Percentiles rank a stretch among this genome's conserved stretches.
phyloP scores from a whole-genome alignment of 2,888 invertebrate genomes.

The Orthosia gothica region DNA sequence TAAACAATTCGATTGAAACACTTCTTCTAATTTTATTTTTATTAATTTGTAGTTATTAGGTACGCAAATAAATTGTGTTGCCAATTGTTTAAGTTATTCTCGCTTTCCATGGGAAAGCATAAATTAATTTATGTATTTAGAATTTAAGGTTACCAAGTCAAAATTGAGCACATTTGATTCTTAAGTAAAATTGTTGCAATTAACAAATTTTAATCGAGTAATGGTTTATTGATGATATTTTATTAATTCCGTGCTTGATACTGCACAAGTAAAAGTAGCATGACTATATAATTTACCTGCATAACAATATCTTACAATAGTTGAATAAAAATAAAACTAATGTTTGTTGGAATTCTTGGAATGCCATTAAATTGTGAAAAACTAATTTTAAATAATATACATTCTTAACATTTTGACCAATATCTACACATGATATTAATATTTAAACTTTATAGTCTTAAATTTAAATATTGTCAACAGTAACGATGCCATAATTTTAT shows the following conservation, averaged over 20 bases:
- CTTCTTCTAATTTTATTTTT: too few species aligned
- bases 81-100: slow-evolving; percentile 7
- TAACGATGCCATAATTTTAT: slow-evolving; percentile 10
- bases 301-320: neutral
- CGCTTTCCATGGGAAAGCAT: neutral
- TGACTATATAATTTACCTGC: neutral
- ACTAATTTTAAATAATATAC: neutral
- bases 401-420: slow-evolving; percentile 24
- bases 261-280: neutral
- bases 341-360: slow-evolving; percentile 10
- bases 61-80: slow-evolving; percentile 4
- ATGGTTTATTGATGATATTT: neutral
- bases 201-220: too few species aligned
- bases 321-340: too few species aligned
- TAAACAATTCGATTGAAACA: neutral
- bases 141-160: neutral
- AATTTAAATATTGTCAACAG: neutral
- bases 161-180: neutral
- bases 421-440: neutral
- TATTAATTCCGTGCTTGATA: neutral
- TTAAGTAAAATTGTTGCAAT: too few species aligned
- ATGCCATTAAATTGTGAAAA: slow-evolving; percentile 23
- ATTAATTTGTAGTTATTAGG: neutral
- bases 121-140: slow-evolving; percentile 5
- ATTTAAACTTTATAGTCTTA: neutral